Evolutionary conservation across 2,888 invertebrate genomes (phyloP).

Genomic region (Pandemis heparana): DNA sequence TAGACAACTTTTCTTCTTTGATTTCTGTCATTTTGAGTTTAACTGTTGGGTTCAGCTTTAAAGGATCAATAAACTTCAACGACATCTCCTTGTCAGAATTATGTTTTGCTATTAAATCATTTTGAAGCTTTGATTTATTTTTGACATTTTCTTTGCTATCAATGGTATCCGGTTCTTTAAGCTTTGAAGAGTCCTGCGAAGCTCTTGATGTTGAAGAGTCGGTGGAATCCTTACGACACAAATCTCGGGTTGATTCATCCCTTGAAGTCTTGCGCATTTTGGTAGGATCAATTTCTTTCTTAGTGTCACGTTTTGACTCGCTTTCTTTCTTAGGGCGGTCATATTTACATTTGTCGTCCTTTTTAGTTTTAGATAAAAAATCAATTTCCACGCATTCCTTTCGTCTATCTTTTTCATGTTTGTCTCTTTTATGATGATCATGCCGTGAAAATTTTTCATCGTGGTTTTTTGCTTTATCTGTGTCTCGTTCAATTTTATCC

Average conservation of each 20-base stretch:
- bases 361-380: conserved; percentile 62
- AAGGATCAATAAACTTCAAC: conserved; percentile 50
- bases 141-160: conserved; percentile 75
- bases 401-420: conserved; percentile 71
- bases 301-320: conserved; percentile 75
- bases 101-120: conserved; percentile 80
- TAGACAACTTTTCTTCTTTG: conserved; percentile 76
- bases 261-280: conserved; percentile 77
- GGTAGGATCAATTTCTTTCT: conserved; percentile 70
- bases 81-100: conserved; percentile 78
- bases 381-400: conserved; percentile 68
- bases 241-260: conserved; percentile 75
- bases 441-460: conserved; percentile 75
- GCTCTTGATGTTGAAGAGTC: conserved; percentile 79
- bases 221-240: conserved; percentile 81
- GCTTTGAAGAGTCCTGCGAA: conserved; percentile 76
- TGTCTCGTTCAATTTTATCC: conserved; percentile 64
- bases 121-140: conserved; percentile 67
- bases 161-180: conserved; percentile 69
- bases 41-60: conserved; percentile 55
- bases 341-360: conserved; percentile 81
- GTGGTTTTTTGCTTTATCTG: conserved; percentile 65
- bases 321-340: conserved; percentile 73
- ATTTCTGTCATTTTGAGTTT: conserved; percentile 71
- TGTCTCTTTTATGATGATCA: conserved; percentile 82